Evolutionary conservation across 2,888 invertebrate species (phyloP).

Genomic region (Morpho deidamia): DNA sequence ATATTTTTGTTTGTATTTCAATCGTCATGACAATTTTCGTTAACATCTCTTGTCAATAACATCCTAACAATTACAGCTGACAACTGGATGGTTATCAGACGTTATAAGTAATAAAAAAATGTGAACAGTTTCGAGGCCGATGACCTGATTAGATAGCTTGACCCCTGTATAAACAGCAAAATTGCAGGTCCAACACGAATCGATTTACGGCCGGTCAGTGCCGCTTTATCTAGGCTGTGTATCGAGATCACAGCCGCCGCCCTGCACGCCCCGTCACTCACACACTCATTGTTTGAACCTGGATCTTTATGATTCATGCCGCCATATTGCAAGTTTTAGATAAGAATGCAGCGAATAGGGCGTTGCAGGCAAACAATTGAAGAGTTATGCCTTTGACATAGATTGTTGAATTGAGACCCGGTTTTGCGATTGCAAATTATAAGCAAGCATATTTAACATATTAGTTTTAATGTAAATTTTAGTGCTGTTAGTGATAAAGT

Average conservation of each 20-base stretch:
- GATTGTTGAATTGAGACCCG: constrained; percentile 37
- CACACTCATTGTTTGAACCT: constrained; percentile 59
- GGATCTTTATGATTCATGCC: constrained; percentile 65
- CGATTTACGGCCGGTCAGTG: constrained; percentile 65
- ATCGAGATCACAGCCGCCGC: constrained; percentile 65
- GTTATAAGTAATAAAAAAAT: neutral
- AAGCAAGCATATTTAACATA: neutral
- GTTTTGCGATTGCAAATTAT: constrained; percentile 8
- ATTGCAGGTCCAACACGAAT: constrained; percentile 62
- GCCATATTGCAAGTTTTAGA: constrained; percentile 58
- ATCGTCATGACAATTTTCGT: too few relatives aligned
- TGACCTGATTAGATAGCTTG: constrained; percentile 59
- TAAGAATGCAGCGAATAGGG: constrained; percentile 69
- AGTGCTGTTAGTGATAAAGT: too few relatives aligned
- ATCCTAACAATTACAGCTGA: neutral
- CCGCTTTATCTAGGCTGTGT: constrained; percentile 40
- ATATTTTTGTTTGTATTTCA: too few relatives aligned
- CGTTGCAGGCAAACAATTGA: constrained; percentile 61
- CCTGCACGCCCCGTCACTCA: constrained; percentile 65
- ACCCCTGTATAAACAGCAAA: constrained; percentile 61
- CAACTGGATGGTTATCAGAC: neutral
- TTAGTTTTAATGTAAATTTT: too few relatives aligned
- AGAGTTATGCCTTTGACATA: constrained; percentile 59
- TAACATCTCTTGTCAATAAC: neutral
- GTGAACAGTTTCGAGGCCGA: constrained; percentile 19